Percentiles rank a stretch among this genome's conserved stretches.
Evolutionary conservation across 2,888 invertebrate species (phyloP).

Genomic region (Heliconius erato): DNA sequence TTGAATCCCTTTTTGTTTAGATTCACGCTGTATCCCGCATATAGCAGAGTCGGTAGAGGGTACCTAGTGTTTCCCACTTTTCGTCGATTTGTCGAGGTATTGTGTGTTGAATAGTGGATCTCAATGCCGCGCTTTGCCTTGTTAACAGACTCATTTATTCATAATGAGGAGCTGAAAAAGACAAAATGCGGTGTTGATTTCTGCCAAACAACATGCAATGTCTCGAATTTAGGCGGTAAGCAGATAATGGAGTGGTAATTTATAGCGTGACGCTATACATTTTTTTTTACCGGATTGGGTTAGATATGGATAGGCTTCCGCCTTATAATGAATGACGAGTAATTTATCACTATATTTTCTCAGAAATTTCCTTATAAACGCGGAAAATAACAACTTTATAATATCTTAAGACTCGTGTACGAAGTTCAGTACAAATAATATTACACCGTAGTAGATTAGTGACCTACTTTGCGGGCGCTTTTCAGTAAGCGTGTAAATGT

Average conservation of each 20-base stretch:
- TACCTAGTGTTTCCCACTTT: neutral
- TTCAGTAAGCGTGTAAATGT: slow-evolving; percentile 6
- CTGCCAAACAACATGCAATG: neutral
- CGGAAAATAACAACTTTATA: neutral
- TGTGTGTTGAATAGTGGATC: too few species aligned
- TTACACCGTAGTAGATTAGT: slow-evolving; percentile 6
- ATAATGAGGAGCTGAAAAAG: too few species aligned
- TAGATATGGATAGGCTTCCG: neutral
- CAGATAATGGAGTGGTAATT: too few species aligned
- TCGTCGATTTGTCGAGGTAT: too few species aligned
- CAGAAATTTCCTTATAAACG: too few species aligned
- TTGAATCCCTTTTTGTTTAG: too few species aligned
- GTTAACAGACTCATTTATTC: too few species aligned
- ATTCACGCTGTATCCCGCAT: too few species aligned
- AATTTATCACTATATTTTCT: neutral
- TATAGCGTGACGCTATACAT: neutral
- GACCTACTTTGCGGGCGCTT: slow-evolving; percentile 1
- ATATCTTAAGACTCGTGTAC: neutral
- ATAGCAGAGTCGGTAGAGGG: neutral
- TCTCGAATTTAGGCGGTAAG: too few species aligned
- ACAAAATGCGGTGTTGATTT: neutral
- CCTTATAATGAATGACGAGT: neutral
- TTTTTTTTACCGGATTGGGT: neutral
- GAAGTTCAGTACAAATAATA: slow-evolving; percentile 7
- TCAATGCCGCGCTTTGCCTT: too few species aligned